Evolutionary conservation across 2,113 vertebrate species (phyloP), one percentile per base, ranked within the genome.

Genomic region (Nycticebus coucang): DNA sequence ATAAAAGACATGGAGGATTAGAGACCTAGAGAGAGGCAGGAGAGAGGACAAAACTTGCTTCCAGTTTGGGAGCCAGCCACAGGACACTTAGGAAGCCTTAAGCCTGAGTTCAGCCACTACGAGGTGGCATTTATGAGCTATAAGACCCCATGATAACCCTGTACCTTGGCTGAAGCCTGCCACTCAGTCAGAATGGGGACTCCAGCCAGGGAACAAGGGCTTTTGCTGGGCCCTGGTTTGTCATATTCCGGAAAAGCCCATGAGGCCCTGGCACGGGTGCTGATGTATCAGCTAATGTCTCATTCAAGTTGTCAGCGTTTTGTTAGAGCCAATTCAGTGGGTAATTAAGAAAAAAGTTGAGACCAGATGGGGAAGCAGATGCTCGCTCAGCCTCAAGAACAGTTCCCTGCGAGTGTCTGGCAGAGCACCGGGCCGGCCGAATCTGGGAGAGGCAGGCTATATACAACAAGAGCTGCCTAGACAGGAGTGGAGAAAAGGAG

Each of bases 281-380:
- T 92, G 93, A 97, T 94, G 89, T 84, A 95, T 96, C 96, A 71
- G 93, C 87, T 97, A 97, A 97, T 97, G 97, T 97, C 97, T 98
- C 97, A 96, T 93, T 97, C 97, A 97, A 97, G 95, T 97, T 97
- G 97, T 98, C 97, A 97, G 95, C 93, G 1, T 97, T 97, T 95
- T 92, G 95, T 98, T 98, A 97, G 92, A 92, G 93, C 97, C 97
- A 98, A 97, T 97, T 97, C 97, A 96, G 97, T 95, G 96, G 95
- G 92, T 97, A 96, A 98, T 98, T 97, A 98, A 96, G 97, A 92
- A 95, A 95, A 97, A 97, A 97, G 95, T 95, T 95, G 93, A 95
- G 96, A 97, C 97, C 97, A 98, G 97, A 97, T 97, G 97, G 97
- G 90, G 81, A 97, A 97, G 95, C 97, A 98, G 97, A 98, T 97